A percentile compares a stretch with the other conserved stretches of the same genome.
These are phyloP conservation scores for Cavia porcellus DNA, from an alignment of 2,113 vertebrate genomes.

Conservation along the genomic window DNA sequence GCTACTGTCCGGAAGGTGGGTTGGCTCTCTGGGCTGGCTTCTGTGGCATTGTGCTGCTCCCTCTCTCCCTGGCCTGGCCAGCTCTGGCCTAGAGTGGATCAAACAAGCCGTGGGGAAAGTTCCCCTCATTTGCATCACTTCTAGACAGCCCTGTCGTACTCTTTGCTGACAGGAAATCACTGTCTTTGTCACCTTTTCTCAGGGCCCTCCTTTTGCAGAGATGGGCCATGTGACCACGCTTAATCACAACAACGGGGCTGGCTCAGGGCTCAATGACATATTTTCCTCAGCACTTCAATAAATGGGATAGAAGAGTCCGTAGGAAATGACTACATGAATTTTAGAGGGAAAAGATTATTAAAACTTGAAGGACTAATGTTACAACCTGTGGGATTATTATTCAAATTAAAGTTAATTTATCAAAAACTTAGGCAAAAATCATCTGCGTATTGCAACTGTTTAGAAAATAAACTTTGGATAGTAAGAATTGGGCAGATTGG, in stretches of 20 bases:
- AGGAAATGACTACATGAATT: constrained; percentile 91
- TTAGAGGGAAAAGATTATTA: constrained; percentile 91
- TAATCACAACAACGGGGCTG: constrained; percentile 91
- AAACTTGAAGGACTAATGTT: constrained; percentile 88
- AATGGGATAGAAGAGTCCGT: constrained; percentile 88
- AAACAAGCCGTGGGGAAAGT: constrained; percentile 91
- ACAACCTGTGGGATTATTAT: constrained; percentile 89
- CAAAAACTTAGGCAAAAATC: constrained; percentile 84
- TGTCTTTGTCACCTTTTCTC: constrained; percentile 94
- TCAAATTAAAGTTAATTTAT: constrained; percentile 89
- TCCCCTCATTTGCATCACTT: constrained; percentile 93
- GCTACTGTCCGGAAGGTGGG: constrained; percentile 81
- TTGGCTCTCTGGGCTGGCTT: constrained; percentile 81
- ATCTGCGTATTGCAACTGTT: constrained; percentile 74
- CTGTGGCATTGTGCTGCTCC: constrained; percentile 79
- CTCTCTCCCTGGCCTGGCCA: constrained; percentile 80
- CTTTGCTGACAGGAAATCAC: constrained; percentile 94
- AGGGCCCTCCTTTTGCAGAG: constrained; percentile 92
- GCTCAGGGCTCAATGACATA: constrained; percentile 90
- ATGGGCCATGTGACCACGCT: constrained; percentile 92
- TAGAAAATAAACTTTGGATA: constrained; percentile 80
- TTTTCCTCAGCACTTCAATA: constrained; percentile 90
- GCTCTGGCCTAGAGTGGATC: constrained; percentile 89
- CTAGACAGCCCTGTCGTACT: constrained; percentile 92
- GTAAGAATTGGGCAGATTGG: background rate